Evolutionary conservation across 1,140 invertebrate species (phyloP).

Genomic region (Muscidifurax raptorellus): DNA sequence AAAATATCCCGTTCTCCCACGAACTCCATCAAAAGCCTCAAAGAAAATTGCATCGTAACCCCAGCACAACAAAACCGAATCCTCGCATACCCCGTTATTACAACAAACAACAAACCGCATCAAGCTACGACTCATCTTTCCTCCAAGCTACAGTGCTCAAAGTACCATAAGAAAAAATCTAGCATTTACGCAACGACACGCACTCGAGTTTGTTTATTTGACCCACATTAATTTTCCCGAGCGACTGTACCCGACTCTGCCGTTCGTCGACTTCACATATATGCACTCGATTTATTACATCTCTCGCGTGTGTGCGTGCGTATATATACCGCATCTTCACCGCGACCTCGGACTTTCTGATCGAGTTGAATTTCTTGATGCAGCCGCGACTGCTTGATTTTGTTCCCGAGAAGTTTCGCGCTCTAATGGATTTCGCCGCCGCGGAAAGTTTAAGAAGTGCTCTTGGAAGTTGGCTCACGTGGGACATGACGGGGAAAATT

Average conservation of each 20-base stretch:
- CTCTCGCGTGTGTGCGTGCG: not conserved
- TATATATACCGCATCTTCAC: not conserved
- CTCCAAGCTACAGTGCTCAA: not conserved
- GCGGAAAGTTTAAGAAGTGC: not conserved
- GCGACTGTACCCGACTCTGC: slow-evolving; percentile 9
- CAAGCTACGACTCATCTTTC: not conserved
- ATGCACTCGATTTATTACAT: slow-evolving; percentile 34
- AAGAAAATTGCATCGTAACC: not conserved
- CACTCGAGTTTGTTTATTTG: slow-evolving; percentile 23
- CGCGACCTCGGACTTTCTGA: not conserved
- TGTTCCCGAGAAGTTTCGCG: not conserved
- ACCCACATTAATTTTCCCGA: slow-evolving; percentile 43
- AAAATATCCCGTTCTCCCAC: not conserved
- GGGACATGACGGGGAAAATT: not conserved
- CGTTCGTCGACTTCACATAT: not conserved
- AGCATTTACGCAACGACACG: not conserved
- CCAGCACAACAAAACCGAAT: not conserved
- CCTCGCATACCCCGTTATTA: not conserved
- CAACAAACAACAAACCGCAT: not conserved
- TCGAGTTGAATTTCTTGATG: not conserved
- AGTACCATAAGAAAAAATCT: not conserved
- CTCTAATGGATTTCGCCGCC: not conserved
- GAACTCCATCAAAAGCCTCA: not conserved
- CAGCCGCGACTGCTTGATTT: not conserved
- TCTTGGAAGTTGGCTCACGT: not conserved